These are phyloP conservation scores for Cryptus armator DNA, from an alignment of 2,888 invertebrate species.

Conservation along the genomic window DNA sequence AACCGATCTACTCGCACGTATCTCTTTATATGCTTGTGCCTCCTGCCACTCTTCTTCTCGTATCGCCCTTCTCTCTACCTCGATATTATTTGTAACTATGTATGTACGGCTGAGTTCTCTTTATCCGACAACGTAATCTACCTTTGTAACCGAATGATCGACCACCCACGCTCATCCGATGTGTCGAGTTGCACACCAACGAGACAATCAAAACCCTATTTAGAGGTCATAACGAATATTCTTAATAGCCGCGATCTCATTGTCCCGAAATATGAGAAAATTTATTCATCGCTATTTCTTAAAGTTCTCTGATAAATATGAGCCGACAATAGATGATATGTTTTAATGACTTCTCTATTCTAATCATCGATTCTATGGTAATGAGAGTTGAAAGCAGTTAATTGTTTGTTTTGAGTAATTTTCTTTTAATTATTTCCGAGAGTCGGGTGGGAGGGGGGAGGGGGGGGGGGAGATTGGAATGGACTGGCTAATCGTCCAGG, in stretches of 20 bases:
- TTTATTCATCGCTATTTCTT: no score
- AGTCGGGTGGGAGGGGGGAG: not conserved
- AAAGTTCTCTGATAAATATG: no score
- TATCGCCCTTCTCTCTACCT: constrained; percentile 66
- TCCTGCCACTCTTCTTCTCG: constrained; percentile 71
- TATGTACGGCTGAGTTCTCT: not conserved
- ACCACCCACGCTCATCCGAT: constrained; percentile 2
- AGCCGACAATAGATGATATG: not conserved
- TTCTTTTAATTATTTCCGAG: not conserved
- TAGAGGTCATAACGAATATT: not conserved
- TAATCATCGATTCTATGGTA: no score
- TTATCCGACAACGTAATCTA: not conserved
- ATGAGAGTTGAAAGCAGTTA: not conserved
- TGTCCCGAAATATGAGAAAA: no score
- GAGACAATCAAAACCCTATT: not conserved
- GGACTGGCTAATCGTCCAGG: constrained; percentile 44
- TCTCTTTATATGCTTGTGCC: constrained; percentile 44
- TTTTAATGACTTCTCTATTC: no score
- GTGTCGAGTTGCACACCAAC: not conserved
- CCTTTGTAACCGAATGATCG: constrained; percentile 6
- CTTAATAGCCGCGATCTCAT: not conserved
- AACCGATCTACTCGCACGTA: constrained; percentile 56
- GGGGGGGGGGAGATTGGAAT: not conserved
- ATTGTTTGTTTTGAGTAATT: not conserved
- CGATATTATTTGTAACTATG: constrained; percentile 17